A percentile compares a stretch with the other conserved stretches of the same genome.
phyloP scores from a whole-genome alignment of 2,797 vertebrate genomes.

The Kryptopterus vitreolus region DNA sequence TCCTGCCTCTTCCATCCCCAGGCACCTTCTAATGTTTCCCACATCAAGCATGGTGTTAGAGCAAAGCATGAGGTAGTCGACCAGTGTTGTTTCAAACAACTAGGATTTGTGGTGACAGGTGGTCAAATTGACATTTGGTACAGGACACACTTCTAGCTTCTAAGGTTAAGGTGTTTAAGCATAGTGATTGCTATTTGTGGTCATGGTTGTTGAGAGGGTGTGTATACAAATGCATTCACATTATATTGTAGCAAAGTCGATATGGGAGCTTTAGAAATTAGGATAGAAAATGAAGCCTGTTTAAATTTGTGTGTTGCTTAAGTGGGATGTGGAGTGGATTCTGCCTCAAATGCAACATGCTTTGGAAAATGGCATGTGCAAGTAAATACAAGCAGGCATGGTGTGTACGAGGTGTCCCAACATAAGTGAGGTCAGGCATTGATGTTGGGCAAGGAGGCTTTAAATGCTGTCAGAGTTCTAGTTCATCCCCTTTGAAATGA shows the following conservation, averaged over 20 bases:
- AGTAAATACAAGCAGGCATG: background rate
- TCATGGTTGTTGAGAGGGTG: background rate
- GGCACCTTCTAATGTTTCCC: background rate
- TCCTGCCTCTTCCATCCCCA: background rate
- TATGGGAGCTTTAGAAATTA: background rate
- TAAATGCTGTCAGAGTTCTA: background rate
- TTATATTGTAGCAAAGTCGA: background rate
- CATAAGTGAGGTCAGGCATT: background rate
- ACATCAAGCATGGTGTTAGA: background rate
- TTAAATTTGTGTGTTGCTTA: background rate
- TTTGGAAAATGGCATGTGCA: background rate
- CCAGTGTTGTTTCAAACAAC: background rate
- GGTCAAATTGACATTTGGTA: background rate
- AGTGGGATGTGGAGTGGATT: background rate
- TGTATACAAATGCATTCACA: background rate
- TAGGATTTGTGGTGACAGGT: background rate
- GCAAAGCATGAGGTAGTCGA: background rate
- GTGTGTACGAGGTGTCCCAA: background rate
- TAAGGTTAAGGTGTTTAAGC: background rate
- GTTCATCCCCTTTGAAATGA: no score
- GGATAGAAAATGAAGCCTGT: slow-evolving; percentile 4
- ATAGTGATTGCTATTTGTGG: background rate
- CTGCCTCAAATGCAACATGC: background rate
- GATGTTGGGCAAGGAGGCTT: background rate
- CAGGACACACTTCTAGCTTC: background rate